Evolutionary conservation across 2,888 invertebrate genomes (phyloP), one percentile per base, ranked within the genome.

Genomic region (Bembecia ichneumoniformis): DNA sequence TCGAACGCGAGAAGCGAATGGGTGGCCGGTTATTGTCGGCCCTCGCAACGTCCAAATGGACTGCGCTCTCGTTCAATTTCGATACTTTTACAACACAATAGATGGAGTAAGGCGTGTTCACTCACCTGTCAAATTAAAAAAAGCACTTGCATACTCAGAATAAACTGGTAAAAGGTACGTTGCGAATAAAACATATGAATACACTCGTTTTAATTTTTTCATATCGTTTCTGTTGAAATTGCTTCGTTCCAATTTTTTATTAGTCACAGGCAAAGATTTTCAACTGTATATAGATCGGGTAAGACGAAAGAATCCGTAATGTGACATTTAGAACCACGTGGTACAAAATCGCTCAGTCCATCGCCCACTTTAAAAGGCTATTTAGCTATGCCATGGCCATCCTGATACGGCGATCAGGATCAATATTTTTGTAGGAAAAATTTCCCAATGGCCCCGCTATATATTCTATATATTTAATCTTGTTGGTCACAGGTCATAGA

Each of bases 41-140:
- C 69, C 64, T 67, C 71, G 76, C 74, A 77, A 68, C 74, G 70
- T 59, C 58, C 71, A 73, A 74, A 82, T 84, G 82, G 83, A 83
- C 86, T 83, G 75, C 68, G 70, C 67, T 73, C 68, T 67, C 74
- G 78, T 83, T 79, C 84, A 83, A 84, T 86, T 84, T 80, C 82
- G 82, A 86, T 86, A 84, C 86, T 83, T 81, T 83, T 68, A 74
- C 79, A 77, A 82, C 74, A 86, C 86, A 86, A 86, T 84, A 74
- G 84, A 68, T 63, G 69, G 71, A 76, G 80, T 73, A 82, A 84
- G 86, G 83, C 82, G 83, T 79, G 84, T 59, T 77, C 87, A 66
- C 62, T 84, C 82, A 83, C 80, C 82, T 86, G 81, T 79, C 79
- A 86, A 86, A 87, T 87, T 83, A 86, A 84, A 84, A 64, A 70